Base-by-base conservation (phyloP, 2,888 invertebrate species). In the Deroplatys truncata region DNA sequence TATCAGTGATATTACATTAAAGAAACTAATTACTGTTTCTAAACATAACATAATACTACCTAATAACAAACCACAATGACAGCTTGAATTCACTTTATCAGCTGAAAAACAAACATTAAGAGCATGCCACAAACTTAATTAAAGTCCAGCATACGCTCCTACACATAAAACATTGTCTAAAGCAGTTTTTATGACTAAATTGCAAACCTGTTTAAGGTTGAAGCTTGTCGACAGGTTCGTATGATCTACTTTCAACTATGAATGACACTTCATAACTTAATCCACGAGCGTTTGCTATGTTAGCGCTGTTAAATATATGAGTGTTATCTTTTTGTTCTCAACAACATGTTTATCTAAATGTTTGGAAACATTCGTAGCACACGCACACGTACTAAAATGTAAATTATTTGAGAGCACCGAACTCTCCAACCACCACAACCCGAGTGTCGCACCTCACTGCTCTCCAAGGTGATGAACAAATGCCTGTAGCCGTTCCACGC, bases 301-400 rank as follows among this genome's bases (percentile, higher is more conserved):
- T 43, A 83, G 88, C 88, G 82, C 83, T 85, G 29, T 72, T 85
- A 88, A n/a, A 84, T 35, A 88, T 25, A 84, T n/a, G 72, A 88
- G 49, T 86, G 90, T 89, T 91, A 91, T 90, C 91, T 91, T 90
- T 89, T 90, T 87, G 89, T 91, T 85, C 90, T 91, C 85, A 89
- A 84, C 88, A 91, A 90, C 91, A 91, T 91, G 89, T 90, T 90
- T 89, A 83, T 84, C 56, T 87, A 88, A 72, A 88, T 84, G 83
- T 84, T 85, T 85, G 82, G 28, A 86, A 88, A 85, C 89, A 91
- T 90, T 56, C 88, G 90, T 89, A 89, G 89, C 91, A 89, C 91
- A 89, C 90, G 90, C 88, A 90, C 89, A 89, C 84, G 90, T 86
- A 88, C 82, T 56, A 56, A 85, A 86, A 87, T 82, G 56, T 72